Percentiles rank a stretch among this genome's conserved stretches.
These are phyloP conservation scores for Thryonomys swinderianus DNA, from an alignment of 2,113 vertebrate species.

Conservation along the genomic window DNA sequence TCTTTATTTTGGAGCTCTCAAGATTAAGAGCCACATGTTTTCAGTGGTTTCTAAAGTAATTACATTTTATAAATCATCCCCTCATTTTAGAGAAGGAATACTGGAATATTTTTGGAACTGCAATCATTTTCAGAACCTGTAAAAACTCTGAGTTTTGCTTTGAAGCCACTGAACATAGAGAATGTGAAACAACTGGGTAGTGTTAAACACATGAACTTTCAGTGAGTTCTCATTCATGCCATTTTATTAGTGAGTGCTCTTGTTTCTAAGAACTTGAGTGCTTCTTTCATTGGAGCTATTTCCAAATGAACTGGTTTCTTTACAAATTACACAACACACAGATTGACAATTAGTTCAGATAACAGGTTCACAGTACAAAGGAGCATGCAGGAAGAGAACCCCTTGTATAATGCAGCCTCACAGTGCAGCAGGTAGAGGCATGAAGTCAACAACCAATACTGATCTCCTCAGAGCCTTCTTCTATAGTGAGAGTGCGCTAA, in stretches of 20 bases:
- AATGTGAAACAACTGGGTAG: neutral
- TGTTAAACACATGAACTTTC: neutral
- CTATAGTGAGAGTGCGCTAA: neutral
- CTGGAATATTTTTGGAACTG: conserved; percentile 20
- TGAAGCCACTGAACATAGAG: conserved; percentile 39
- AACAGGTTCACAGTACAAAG: conserved; percentile 50
- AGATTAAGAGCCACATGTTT: conserved; percentile 44
- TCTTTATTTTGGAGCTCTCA: conserved; percentile 48
- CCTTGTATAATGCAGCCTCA: neutral
- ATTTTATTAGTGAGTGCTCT: conserved; percentile 9
- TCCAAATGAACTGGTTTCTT: conserved; percentile 59
- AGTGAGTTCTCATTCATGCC: neutral
- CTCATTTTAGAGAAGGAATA: conserved; percentile 53
- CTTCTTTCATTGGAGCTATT: conserved; percentile 7
- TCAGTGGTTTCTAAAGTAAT: conserved; percentile 65
- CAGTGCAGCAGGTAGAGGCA: conserved; percentile 12
- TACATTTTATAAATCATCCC: conserved; percentile 49
- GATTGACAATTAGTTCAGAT: neutral
- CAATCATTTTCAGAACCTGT: conserved; percentile 54
- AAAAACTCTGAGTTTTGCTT: conserved; percentile 35
- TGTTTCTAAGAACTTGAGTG: neutral
- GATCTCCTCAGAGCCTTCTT: conserved; percentile 20
- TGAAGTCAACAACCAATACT: conserved; percentile 3
- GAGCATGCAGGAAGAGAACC: conserved; percentile 6
- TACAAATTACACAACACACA: conserved; percentile 26